Evolutionary conservation across 30 jellyfish, hydroid and myxozoan species (phyloP), one percentile per base, ranked within the genome.

Genomic region (Pelagia noctiluca): DNA sequence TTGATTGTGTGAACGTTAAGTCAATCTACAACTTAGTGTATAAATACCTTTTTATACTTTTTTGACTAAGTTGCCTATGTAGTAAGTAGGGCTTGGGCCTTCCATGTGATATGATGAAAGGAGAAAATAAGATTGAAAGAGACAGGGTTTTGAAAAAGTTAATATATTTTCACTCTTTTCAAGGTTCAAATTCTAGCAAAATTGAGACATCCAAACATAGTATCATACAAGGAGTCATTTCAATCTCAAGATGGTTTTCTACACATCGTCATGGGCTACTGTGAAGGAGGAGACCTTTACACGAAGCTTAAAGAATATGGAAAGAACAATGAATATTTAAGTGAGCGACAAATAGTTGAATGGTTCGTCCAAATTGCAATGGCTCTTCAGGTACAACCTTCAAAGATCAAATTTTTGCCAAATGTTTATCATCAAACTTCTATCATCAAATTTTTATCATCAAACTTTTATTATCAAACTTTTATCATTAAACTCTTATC

Each of bases 331-430:
- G 95, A 94, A 46, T 85, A 8, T 48, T 70, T 94, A 24, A 47
- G 80, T 50, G 99, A 94, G 73, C 53, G 90, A 50, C 99, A 88
- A 50, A 79, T 94, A 26, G 96, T 94, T 50, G 99, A 94, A 57
- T 94, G 99, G 99, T 94, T 94, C 83, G 97, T 94, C 23, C 99
- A 94, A 66, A 94, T 94, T 54, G 96, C 99, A 30, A 94, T 94
- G 99, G 99, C 97, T 30, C 42, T 94, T 48, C 99, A 94, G 92
- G 99, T 94, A 65, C n/a, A n/a, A n/a, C n/a, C n/a, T n/a, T n/a
- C n/a, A n/a, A n/a, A n/a, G n/a, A n/a, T n/a, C n/a, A n/a, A n/a
- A n/a, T n/a, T n/a, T n/a, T n/a, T n/a, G n/a, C n/a, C n/a, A n/a
- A n/a, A n/a, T n/a, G n/a, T n/a, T n/a, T n/a, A n/a, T n/a, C n/a